A percentile compares a stretch with the other conserved stretches of the same genome.
phyloP scores from a whole-genome alignment of 2,888 invertebrate species.

The Drosophila anomalata region DNA sequence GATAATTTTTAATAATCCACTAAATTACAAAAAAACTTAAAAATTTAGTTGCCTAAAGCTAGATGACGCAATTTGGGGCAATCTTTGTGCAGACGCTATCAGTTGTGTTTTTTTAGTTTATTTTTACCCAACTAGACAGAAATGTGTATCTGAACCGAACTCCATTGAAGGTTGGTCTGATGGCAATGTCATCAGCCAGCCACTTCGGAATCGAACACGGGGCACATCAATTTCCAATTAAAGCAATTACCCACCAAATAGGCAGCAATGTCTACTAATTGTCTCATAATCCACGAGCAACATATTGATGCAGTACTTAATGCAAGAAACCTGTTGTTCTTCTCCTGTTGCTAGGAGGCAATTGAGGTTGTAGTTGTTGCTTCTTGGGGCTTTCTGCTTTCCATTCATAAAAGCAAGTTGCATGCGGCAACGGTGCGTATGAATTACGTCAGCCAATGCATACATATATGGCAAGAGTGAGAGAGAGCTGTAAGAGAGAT shows the following conservation, averaged over 20 bases:
- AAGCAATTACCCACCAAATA: slow-evolving; percentile 24
- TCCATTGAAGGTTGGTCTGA: slow-evolving; percentile 14
- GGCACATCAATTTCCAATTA: slow-evolving; percentile 22
- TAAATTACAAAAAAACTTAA: neutral
- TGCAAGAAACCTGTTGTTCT: slow-evolving; percentile 30
- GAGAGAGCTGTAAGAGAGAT: slow-evolving; percentile 13
- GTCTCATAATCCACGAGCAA: neutral
- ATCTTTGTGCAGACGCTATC: slow-evolving; percentile 19
- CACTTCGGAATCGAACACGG: slow-evolving; percentile 5
- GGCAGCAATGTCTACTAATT: slow-evolving; percentile 5
- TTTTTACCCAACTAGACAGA: neutral
- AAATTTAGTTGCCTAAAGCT: neutral
- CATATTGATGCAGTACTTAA: slow-evolving; percentile 4
- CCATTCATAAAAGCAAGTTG: slow-evolving; percentile 72
- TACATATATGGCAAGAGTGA: slow-evolving; percentile 13
- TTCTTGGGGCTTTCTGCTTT: slow-evolving; percentile 45
- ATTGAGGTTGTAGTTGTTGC: slow-evolving; percentile 12
- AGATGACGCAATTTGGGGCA: slow-evolving; percentile 14
- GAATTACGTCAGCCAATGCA: slow-evolving; percentile 68
- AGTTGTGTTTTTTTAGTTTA: slow-evolving; percentile 6
- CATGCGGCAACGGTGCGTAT: slow-evolving; percentile 64
- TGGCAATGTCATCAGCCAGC: slow-evolving; percentile 10
- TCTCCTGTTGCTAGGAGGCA: slow-evolving; percentile 13
- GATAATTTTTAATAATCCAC: neutral
- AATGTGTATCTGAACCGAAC: neutral